Percentiles rank a stretch among this genome's conserved stretches.
Conservation (phyloP, 2,797 vertebrate species). For the Coccyzus lansbergi region DNA sequence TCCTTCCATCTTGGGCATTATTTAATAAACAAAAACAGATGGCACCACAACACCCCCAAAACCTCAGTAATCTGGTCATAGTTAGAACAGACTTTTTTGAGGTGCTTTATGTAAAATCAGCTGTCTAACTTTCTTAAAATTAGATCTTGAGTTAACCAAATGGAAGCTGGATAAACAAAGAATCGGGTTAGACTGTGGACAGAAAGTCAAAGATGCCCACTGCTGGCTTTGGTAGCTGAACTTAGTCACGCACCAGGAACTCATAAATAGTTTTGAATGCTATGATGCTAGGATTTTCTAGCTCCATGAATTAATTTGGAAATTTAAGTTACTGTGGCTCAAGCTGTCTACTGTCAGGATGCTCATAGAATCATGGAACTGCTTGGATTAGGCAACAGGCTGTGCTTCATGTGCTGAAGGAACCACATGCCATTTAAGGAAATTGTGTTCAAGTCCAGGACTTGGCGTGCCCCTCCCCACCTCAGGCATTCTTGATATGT, state of each 20-base stretch:
- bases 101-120: neutral
- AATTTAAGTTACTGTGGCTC: neutral
- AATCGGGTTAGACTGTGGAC: neutral
- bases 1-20: neutral
- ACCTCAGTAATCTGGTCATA: neutral
- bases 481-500: neutral
- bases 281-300: neutral
- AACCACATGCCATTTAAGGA: neutral
- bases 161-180: neutral
- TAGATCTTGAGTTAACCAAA: neutral
- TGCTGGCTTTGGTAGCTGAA: neutral
- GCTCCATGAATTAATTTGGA: neutral
- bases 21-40: neutral
- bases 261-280: neutral
- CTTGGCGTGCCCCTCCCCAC: accelerated
- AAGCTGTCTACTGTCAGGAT: neutral
- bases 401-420: neutral
- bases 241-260: neutral
- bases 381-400: neutral
- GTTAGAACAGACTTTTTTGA: neutral
- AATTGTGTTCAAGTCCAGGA: neutral
- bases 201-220: neutral
- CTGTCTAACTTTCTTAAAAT: neutral
- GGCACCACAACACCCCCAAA: neutral
- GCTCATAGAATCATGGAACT: neutral